These are phyloP conservation scores for Omphaloscelis lunosa DNA, from an alignment of 2,888 invertebrate genomes.

Conservation along the genomic window DNA sequence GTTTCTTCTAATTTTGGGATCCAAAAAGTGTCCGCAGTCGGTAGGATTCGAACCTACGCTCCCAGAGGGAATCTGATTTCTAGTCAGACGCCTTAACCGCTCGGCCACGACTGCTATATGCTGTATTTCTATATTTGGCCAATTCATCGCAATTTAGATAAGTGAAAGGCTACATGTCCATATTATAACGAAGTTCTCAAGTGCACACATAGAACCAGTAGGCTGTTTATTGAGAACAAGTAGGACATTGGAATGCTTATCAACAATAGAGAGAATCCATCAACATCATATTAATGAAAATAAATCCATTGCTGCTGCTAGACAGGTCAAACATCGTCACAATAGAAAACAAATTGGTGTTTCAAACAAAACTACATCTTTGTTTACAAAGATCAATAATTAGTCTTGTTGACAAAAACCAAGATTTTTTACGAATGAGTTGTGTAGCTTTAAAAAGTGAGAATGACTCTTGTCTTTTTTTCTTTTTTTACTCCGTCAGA, in stretches of 20 bases:
- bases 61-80: conserved; percentile 97
- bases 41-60: conserved; percentile 97
- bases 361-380: not conserved
- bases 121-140: not conserved
- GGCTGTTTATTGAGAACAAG: no score
- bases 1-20: not conserved
- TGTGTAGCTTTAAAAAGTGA: conserved; percentile 7
- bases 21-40: conserved; percentile 92
- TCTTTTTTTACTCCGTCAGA: not conserved
- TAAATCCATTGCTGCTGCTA: not conserved
- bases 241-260: not conserved
- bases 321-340: not conserved
- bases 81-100: conserved; percentile 97
- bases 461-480: conserved; percentile 21
- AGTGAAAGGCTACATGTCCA: conserved; percentile 36
- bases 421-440: not conserved
- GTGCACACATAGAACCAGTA: no score
- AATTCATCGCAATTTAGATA: not conserved
- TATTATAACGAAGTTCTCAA: not conserved
- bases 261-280: not conserved
- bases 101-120: conserved; percentile 94
- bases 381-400: not conserved
- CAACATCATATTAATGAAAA: not conserved
- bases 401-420: not conserved
- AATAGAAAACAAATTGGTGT: not conserved